Evolutionary conservation across 1,140 invertebrate species (phyloP).

Genomic region (Samia ricini): DNA sequence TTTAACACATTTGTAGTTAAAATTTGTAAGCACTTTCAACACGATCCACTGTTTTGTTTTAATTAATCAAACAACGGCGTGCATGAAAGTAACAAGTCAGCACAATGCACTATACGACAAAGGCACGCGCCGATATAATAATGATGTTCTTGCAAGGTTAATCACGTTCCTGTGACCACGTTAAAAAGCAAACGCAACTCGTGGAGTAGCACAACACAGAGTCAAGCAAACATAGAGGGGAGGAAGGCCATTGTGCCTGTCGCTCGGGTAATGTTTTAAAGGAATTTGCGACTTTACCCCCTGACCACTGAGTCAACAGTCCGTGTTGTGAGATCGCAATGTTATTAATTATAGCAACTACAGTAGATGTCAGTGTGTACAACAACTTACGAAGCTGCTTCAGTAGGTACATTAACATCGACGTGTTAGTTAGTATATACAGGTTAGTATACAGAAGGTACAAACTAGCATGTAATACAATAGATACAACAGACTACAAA

Average conservation of each 20-base stretch:
- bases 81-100: conserved; percentile 12
- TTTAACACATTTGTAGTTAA: background rate
- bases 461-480: conserved; percentile 25
- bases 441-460: background rate
- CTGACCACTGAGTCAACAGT: conserved; percentile 49
- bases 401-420: background rate
- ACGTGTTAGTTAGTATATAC: background rate
- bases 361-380: conserved; percentile 11
- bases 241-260: conserved; percentile 62
- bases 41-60: background rate
- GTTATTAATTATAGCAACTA: conserved; percentile 33
- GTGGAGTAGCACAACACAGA: conserved; percentile 34
- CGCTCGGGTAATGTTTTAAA: conserved; percentile 43
- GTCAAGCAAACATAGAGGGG: conserved; percentile 45
- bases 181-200: conserved; percentile 39
- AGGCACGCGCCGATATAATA: conserved; percentile 28
- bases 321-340: conserved; percentile 35
- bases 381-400: background rate
- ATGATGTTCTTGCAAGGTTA: conserved; percentile 55
- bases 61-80: conserved; percentile 4
- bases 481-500: conserved; percentile 31
- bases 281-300: conserved; percentile 43
- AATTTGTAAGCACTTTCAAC: background rate
- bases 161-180: conserved; percentile 51
- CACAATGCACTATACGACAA: conserved; percentile 15